These are phyloP conservation scores for Enteromius argenteus DNA, from an alignment of 2,797 vertebrate species.

Conservation along the genomic window DNA sequence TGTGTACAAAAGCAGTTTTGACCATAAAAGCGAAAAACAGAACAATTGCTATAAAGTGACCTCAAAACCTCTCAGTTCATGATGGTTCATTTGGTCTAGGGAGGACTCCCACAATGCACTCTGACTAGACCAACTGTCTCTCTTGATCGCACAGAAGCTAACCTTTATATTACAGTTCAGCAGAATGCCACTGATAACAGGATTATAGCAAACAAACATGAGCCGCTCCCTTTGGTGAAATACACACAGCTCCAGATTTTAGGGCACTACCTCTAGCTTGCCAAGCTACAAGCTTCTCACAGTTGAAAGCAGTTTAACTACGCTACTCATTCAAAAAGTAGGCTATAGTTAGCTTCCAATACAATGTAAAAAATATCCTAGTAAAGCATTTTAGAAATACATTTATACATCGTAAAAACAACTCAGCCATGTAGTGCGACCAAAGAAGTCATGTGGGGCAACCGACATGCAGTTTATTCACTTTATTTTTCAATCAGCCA, in stretches of 20 bases:
- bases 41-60: not conserved
- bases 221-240: not conserved
- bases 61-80: not conserved
- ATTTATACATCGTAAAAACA: not conserved
- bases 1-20: not conserved
- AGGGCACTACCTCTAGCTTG: not conserved
- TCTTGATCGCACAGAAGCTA: not conserved
- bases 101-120: slow-evolving; percentile 27
- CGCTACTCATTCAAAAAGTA: not conserved
- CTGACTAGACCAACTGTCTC: not conserved
- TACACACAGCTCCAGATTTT: not conserved
- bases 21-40: not conserved
- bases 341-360: not conserved
- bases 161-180: not conserved
- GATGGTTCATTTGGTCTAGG: not conserved
- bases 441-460: too few relatives aligned
- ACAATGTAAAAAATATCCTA: too few relatives aligned
- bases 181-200: slow-evolving; percentile 8
- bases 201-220: not conserved
- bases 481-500: too few relatives aligned
- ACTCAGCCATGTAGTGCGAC: not conserved
- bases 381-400: not conserved
- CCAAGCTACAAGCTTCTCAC: not conserved
- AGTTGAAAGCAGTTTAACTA: not conserved
- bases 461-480: too few relatives aligned